Conservation (phyloP, 2,113 vertebrate genomes). For the Kryptolebias marmoratus region DNA sequence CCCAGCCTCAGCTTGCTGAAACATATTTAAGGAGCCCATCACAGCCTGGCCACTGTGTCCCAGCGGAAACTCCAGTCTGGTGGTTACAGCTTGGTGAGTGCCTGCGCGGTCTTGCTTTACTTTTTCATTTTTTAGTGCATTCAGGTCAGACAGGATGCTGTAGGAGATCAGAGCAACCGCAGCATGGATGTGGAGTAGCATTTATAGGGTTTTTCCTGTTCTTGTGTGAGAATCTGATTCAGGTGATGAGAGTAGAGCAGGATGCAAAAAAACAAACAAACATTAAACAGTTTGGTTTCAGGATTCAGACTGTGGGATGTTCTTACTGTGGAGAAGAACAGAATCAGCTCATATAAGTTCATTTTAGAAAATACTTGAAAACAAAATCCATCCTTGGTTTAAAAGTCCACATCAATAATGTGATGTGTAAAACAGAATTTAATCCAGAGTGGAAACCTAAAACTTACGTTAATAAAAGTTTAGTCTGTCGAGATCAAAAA, state of each 20-base stretch:
- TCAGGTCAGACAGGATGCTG: conserved; percentile 21
- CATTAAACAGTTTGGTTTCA: background rate
- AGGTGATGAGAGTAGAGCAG: background rate
- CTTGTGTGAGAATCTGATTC: conserved; percentile 6
- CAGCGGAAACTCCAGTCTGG: conserved; percentile 82
- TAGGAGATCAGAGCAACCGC: background rate
- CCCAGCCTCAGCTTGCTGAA: conserved; percentile 28
- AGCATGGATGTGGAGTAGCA: conserved; percentile 10
- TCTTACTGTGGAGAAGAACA: too few species aligned
- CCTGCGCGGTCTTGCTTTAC: conserved; percentile 12
- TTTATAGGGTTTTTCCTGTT: conserved; percentile 7
- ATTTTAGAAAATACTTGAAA: background rate
- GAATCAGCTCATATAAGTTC: too few species aligned
- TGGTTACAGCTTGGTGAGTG: conserved; percentile 81
- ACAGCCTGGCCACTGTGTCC: conserved; percentile 72
- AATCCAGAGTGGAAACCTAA: too few species aligned
- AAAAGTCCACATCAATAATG: too few species aligned
- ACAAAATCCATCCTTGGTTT: background rate
- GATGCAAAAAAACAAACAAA: too few species aligned
- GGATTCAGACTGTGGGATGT: conserved; percentile 23
- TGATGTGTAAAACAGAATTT: too few species aligned
- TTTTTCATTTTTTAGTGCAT: conserved; percentile 15
- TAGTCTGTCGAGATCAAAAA: too few species aligned
- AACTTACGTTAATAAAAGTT: too few species aligned
- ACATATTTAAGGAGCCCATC: conserved; percentile 80